Evolutionary conservation across 2,113 vertebrate species (phyloP).

Genomic region (Zosterops borbonicus): DNA sequence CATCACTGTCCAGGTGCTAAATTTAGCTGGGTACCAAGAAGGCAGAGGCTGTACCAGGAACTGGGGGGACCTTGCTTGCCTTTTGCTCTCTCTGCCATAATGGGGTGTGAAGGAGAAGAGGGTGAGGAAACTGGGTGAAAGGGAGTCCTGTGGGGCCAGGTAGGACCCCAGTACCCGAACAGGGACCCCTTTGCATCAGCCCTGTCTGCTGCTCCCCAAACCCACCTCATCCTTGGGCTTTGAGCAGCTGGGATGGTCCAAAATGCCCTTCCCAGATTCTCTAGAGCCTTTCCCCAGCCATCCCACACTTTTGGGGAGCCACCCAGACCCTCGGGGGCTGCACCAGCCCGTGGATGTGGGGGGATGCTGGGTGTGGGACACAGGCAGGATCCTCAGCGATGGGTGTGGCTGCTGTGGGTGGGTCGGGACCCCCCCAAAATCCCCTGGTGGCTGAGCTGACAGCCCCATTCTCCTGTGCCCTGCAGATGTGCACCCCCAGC

Average conservation of each 20-base stretch:
- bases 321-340: rapidly evolving
- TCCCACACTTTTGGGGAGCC: neutral
- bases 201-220: neutral
- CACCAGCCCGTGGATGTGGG: neutral
- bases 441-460: neutral
- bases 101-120: too few relatives aligned
- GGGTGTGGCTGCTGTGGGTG: rapidly evolving
- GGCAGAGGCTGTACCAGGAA: neutral
- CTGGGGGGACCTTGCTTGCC: neutral
- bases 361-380: rapidly evolving
- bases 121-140: neutral
- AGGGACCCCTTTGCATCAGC: neutral
- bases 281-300: neutral
- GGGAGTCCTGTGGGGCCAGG: neutral
- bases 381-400: rapidly evolving
- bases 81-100: neutral
- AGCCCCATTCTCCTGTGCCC: neutral
- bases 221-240: neutral
- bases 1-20: neutral
- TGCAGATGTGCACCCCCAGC: constrained; percentile 93
- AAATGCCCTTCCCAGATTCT: neutral
- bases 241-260: neutral
- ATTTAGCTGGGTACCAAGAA: neutral
- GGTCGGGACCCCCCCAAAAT: neutral
- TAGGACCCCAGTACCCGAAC: neutral